These are phyloP conservation scores for Siphamia tubifer DNA, from an alignment of 2,113 vertebrate genomes.

Conservation along the genomic window DNA sequence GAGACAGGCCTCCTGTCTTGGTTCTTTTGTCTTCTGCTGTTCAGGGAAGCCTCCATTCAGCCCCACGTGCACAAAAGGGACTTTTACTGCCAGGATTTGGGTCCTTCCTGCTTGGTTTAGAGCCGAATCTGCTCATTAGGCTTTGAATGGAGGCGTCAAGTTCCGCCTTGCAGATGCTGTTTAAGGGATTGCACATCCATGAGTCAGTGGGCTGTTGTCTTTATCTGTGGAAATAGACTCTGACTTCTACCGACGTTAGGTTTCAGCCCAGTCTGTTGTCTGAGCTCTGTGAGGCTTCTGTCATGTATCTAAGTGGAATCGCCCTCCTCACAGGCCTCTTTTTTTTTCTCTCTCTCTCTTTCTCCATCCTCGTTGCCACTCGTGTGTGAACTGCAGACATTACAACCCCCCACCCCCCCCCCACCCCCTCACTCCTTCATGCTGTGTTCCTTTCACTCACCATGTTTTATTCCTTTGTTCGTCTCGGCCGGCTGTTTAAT, in stretches of 20 bases:
- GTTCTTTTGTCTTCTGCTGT: not conserved
- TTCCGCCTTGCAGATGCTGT: constrained; percentile 28
- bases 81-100: not conserved
- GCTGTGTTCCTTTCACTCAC: constrained; percentile 9
- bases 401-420: not conserved
- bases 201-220: constrained; percentile 26
- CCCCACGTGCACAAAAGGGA: not conserved
- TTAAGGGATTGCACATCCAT: constrained; percentile 37
- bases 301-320: constrained; percentile 32
- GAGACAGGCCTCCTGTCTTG: not conserved
- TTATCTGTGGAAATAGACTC: no score
- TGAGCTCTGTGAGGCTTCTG: not conserved
- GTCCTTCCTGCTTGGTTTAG: constrained; percentile 14
- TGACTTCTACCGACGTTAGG: no score
- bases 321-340: not conserved
- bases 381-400: constrained; percentile 31
- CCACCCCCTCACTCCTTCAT: not conserved
- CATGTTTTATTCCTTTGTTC: constrained; percentile 1
- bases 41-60: not conserved
- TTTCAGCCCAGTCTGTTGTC: no score
- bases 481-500: not conserved
- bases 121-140: constrained; percentile 21
- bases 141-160: constrained; percentile 7
- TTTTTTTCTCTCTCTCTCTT: no score
- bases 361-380: constrained; percentile 12